phyloP scores from a whole-genome alignment of 2,797 vertebrate species.

The Strix occidentalis region DNA sequence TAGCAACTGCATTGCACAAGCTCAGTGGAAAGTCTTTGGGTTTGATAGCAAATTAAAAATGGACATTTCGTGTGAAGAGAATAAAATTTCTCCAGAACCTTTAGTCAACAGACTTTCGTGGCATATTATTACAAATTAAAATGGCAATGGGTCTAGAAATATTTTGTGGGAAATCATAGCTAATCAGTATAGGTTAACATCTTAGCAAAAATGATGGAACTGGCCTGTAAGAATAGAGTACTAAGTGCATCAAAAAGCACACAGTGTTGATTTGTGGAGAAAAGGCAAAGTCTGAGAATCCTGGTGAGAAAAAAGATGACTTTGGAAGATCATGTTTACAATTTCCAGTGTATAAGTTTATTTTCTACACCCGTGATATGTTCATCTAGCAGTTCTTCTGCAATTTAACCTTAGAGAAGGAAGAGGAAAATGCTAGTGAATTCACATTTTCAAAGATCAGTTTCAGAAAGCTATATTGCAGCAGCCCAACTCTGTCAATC shows the following conservation, averaged over 20 bases:
- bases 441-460: neutral
- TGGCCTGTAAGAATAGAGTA: neutral
- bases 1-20: slow-evolving; percentile 35
- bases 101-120: neutral
- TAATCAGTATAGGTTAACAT: neutral
- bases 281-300: neutral
- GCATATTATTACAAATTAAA: neutral
- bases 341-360: neutral
- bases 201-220: neutral
- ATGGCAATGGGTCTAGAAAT: neutral
- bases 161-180: neutral
- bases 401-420: neutral
- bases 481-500: neutral
- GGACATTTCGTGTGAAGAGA: neutral
- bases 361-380: neutral
- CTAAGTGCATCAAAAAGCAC: neutral
- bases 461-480: neutral
- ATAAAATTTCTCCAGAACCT: neutral
- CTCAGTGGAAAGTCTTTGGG: neutral
- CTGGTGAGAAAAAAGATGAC: neutral
- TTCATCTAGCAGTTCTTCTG: neutral
- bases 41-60: slow-evolving; percentile 32
- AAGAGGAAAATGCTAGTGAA: neutral
- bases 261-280: neutral
- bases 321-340: neutral